A percentile compares a stretch with the other conserved stretches of the same genome.
Evolutionary conservation across 2,888 invertebrate genomes (phyloP).

Genomic region (Gymnocheta viridis): DNA sequence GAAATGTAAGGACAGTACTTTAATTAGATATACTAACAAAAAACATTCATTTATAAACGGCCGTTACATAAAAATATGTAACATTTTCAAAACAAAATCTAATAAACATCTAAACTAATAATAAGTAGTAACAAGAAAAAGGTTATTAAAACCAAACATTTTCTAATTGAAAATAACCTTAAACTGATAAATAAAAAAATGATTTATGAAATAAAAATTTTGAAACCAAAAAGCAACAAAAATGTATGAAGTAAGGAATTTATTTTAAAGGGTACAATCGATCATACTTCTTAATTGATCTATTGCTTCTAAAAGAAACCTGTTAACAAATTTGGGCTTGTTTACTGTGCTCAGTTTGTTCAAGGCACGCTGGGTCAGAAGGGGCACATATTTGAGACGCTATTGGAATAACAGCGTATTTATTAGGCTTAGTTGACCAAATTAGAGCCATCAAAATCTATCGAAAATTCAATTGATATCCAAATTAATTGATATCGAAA

Average conservation of each 20-base stretch:
- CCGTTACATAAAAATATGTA: constrained; percentile 57
- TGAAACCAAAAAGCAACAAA: constrained; percentile 58
- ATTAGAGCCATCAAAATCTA: too few species aligned
- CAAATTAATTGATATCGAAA: too few species aligned
- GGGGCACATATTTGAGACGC: too few species aligned
- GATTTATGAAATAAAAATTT: constrained; percentile 66
- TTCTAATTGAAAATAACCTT: constrained; percentile 65
- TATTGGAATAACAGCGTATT: too few species aligned
- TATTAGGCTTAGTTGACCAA: too few species aligned
- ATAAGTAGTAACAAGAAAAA: constrained; percentile 67
- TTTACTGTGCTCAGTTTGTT: too few species aligned
- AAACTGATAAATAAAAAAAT: constrained; percentile 40
- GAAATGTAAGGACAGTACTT: constrained; percentile 37
- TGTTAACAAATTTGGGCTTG: too few species aligned
- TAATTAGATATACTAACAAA: constrained; percentile 45
- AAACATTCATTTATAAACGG: constrained; percentile 55
- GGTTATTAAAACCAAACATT: constrained; percentile 58
- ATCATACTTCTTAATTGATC: too few species aligned
- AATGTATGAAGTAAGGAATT: not conserved
- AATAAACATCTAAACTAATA: constrained; percentile 61
- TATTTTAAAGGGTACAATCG: not conserved
- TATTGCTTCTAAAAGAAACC: too few species aligned
- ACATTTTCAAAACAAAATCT: constrained; percentile 45
- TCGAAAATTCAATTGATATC: too few species aligned
- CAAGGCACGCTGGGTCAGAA: too few species aligned